phyloP scores from a whole-genome alignment of 2,113 vertebrate species.

The Gopherus flavomarginatus region DNA sequence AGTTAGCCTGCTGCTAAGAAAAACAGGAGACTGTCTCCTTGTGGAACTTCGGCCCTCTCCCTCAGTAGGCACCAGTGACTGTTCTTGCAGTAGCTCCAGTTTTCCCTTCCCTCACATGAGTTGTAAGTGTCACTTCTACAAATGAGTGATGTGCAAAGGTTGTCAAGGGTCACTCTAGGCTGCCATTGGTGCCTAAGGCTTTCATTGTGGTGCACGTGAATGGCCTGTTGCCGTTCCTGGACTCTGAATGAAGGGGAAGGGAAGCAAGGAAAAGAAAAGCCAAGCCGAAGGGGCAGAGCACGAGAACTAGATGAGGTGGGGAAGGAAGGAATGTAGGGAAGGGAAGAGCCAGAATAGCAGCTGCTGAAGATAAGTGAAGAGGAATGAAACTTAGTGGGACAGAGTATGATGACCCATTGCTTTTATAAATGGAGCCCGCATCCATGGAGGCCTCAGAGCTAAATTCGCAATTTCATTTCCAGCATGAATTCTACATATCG shows the following conservation, averaged over 20 bases:
- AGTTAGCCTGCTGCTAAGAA: neutral
- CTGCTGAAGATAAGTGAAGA: neutral
- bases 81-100: conserved; percentile 37
- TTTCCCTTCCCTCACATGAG: neutral
- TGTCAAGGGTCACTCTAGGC: conserved; percentile 30
- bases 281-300: neutral
- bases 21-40: neutral
- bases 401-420: neutral
- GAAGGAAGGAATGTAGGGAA: neutral
- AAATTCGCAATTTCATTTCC: neutral
- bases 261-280: neutral
- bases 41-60: conserved; percentile 11
- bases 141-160: conserved; percentile 1
- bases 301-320: neutral
- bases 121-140: neutral
- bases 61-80: neutral
- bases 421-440: neutral
- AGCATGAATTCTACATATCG: neutral
- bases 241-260: neutral
- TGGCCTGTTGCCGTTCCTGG: neutral
- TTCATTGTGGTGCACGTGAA: rapidly evolving
- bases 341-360: neutral
- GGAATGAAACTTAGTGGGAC: neutral
- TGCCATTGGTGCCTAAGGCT: neutral
- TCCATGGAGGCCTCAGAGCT: neutral